Base-by-base conservation (phyloP, 2,113 vertebrate species). In the Microtus oregoni region DNA sequence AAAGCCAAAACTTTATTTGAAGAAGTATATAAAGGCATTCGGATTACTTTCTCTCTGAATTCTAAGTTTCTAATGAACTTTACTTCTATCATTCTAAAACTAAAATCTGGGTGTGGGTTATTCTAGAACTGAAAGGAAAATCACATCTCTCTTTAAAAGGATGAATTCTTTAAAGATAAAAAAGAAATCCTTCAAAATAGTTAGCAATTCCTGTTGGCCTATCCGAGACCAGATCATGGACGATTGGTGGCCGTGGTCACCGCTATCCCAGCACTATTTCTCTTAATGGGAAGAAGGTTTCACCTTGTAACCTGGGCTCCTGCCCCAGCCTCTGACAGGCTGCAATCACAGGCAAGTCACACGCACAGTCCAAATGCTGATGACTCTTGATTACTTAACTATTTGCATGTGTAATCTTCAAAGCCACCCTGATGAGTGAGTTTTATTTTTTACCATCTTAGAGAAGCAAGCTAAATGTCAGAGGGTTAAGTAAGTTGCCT, bases 1-100 rank as follows among this genome's bases (percentile, higher is more conserved):
- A 94, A 95, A 95, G 92, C 38, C 22, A 89, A 96, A 97, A 89
- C 3, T 35, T 89, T 61, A 92, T 58, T 76, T 89, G 63, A 67
- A 94, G 90, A 91, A 72, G 15, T 11, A 76, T 52, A 30, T n/a
- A 78, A 92, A 63, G 4, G 55, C 70, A 26, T 96, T 89, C n/a
- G 73, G n/a, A 63, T 77, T 78, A 44, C 44, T 44, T 88, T 92
- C 11, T 92, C 15, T 6, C 35, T n/a, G n/a, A 93, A 38, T 94
- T 86, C 90, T 47, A 85, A 58, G n/a, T 90, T 67, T 95, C 81
- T 65, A 63, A 75, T 61, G 70, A 61, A 72, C 70, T 50, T 90
- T 89, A 68, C 30, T 79, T 47, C 41, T 88, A 72, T 91, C 85
- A 94, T 38, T 9, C 52, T 93, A 92, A 94, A 94, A 93, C 72